Evolutionary conservation across 92 coral and sea anemone genomes (phyloP).

Genomic region (Zoanthus sansibaricus): DNA sequence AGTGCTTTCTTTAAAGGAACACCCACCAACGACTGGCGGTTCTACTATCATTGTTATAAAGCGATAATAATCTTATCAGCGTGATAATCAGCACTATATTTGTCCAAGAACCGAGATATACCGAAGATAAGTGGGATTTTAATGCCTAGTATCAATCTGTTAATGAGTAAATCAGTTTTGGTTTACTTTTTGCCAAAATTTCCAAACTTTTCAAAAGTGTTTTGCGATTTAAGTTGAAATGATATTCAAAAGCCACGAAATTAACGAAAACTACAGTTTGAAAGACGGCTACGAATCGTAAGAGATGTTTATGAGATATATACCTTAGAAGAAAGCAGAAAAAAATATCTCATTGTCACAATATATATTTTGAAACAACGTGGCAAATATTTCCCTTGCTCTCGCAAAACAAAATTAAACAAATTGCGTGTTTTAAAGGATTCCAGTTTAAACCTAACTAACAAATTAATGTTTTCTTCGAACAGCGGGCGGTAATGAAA

Average conservation of each 20-base stretch:
- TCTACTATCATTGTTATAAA: slow-evolving; percentile 11
- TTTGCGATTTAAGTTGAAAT: not conserved
- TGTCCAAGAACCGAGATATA: not conserved
- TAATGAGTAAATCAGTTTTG: not conserved
- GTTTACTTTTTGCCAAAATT: not conserved
- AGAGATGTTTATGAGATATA: not conserved
- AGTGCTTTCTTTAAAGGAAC: not conserved
- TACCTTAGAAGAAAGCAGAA: not conserved
- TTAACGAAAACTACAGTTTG: no score
- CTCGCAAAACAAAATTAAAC: not conserved
- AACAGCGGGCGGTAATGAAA: slow-evolving; percentile 36
- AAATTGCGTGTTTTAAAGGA: slow-evolving; percentile 34
- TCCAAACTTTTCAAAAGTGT: not conserved
- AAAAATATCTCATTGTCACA: not conserved
- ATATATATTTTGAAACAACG: not conserved
- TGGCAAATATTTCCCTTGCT: not conserved
- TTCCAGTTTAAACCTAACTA: not conserved
- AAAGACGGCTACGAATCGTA: not conserved
- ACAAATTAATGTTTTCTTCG: not conserved
- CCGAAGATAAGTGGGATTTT: not conserved
- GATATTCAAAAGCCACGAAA: not conserved
- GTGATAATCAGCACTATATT: slow-evolving; percentile 26
- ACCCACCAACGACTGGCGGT: not conserved
- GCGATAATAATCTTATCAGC: slow-evolving; percentile 14
- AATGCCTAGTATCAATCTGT: slow-evolving; percentile 4